Evolutionary conservation across 2,888 invertebrate genomes (phyloP), one percentile per base, ranked within the genome.

Genomic region (Drosophila vallismaia): DNA sequence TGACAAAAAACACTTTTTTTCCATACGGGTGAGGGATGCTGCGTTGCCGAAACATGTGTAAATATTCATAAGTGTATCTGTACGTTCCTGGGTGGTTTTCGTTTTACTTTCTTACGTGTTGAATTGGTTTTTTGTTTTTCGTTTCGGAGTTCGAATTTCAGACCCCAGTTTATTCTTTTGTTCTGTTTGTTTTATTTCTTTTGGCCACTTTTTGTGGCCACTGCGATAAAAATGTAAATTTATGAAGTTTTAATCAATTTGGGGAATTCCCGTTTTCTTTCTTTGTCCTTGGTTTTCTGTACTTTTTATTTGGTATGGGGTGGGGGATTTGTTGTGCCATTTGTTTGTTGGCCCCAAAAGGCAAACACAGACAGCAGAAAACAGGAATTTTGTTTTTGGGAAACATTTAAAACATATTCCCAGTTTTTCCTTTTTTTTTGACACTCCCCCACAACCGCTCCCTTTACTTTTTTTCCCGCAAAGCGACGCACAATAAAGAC

Each of bases 221-320:
- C 74, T 69, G 74, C 84, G 84, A 85, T 85, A 85, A 86, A 85
- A 84, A 86, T 85, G 85, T 80, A 82, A 85, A 86, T 85, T 85
- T 85, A 85, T 85, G 86, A 85, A 85, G 84, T 85, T 85, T 85
- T 85, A 85, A 85, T 85, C 85, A 85, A 85, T 86, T 85, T 85
- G 84, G 86, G 86, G 84, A 86, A 80, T 86, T 75, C 83, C 63
- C 67, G 68, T 71, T 71, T 46, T 59, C 62, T 26, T 48, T 49
- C 38, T 24, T n/a, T 33, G 54, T 40, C 63, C 26, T 50, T 14
- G 29, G 68, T 69, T 71, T 46, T 59, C 58, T 26, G 40, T 46
- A 26, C 19, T 10, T 33, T 49, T 40, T 67, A 58, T 55, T 74
- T 48, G 71, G 62, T 57, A 59, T 33, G 26, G 19, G 19, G 28